These are phyloP conservation scores for Cataglyphis hispanica DNA, from an alignment of 1,140 invertebrate genomes.

Conservation along the genomic window DNA sequence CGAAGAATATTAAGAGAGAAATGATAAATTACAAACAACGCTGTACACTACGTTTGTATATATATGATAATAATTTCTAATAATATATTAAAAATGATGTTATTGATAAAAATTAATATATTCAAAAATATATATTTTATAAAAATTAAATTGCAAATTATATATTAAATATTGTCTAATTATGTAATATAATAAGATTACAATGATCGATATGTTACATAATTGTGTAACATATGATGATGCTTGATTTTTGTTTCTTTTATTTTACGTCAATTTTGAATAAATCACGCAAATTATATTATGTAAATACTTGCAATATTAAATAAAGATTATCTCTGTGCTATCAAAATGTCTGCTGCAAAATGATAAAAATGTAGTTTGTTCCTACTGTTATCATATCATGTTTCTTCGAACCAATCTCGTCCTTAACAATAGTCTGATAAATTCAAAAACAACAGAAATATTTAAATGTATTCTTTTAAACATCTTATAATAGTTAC, in stretches of 20 bases:
- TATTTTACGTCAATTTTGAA: neutral
- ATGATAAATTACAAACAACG: neutral
- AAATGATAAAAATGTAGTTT: too few species aligned
- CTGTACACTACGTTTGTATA: neutral
- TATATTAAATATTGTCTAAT: neutral
- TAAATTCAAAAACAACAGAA: too few species aligned
- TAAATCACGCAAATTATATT: neutral
- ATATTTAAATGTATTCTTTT: too few species aligned
- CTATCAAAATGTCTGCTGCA: too few species aligned
- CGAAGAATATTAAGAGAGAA: neutral
- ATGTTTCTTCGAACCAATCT: too few species aligned
- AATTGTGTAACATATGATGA: neutral
- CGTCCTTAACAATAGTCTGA: too few species aligned
- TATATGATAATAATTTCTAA: constrained; percentile 8
- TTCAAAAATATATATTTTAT: too few species aligned
- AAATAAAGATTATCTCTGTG: too few species aligned
- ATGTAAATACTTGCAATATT: neutral
- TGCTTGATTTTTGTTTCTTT: neutral
- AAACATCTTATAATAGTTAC: too few species aligned
- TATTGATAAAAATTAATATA: neutral
- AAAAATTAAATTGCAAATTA: neutral
- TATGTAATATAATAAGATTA: neutral
- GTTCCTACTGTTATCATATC: too few species aligned
- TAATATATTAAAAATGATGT: neutral
- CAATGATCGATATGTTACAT: neutral